phyloP scores from a whole-genome alignment of 2,797 vertebrate species.

The Pterois miles region DNA sequence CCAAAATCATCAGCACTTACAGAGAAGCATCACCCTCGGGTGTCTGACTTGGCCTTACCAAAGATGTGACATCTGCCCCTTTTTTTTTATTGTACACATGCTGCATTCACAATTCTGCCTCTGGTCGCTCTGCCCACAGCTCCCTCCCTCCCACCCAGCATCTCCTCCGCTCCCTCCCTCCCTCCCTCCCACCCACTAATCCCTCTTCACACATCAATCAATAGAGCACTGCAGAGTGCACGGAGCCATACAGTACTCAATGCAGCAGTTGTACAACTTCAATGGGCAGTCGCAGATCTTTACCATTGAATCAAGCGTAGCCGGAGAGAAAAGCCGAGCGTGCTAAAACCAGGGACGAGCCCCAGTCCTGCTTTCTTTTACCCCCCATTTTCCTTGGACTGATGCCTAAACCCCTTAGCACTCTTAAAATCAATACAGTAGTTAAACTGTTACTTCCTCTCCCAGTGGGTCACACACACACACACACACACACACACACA shows the following conservation, averaged over 20 bases:
- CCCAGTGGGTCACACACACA: constrained; percentile 51
- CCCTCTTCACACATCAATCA: constrained; percentile 81
- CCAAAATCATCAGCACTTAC: constrained; percentile 35
- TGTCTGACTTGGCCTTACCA: constrained; percentile 39
- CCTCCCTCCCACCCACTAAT: constrained; percentile 68
- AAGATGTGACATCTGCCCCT: constrained; percentile 67
- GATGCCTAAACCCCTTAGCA: constrained; percentile 75
- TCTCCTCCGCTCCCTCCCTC: constrained; percentile 27
- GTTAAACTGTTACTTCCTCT: constrained; percentile 82
- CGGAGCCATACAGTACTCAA: constrained; percentile 73
- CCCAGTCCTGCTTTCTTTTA: constrained; percentile 65
- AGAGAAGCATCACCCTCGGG: constrained; percentile 36
- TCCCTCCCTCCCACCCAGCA: constrained; percentile 26
- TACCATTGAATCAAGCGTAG: constrained; percentile 71
- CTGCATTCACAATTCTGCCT: constrained; percentile 61
- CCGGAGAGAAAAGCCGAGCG: constrained; percentile 52
- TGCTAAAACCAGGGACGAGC: constrained; percentile 66
- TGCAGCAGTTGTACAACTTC: constrained; percentile 75
- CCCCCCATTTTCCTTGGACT: constrained; percentile 72
- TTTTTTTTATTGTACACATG: constrained; percentile 48
- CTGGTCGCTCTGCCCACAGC: constrained; percentile 22
- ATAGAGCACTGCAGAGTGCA: constrained; percentile 78
- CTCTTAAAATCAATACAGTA: constrained; percentile 79
- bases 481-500: constrained; percentile 37
- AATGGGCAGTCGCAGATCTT: constrained; percentile 76